Percentiles rank a stretch among this genome's conserved stretches.
phyloP scores from a whole-genome alignment of 2,113 vertebrate genomes.

The Litocranius walleri region DNA sequence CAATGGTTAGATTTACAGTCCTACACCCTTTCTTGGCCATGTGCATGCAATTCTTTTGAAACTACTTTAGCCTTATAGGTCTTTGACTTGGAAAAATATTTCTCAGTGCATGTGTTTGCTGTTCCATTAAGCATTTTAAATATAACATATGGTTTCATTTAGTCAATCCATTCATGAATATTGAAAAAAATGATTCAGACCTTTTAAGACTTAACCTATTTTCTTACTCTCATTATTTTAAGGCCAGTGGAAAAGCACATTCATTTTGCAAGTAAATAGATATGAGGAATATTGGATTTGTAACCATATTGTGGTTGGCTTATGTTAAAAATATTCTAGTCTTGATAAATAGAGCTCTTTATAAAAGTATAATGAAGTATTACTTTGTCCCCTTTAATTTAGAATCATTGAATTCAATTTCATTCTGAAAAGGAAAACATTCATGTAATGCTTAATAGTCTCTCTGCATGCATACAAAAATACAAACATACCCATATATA shows the following conservation, averaged over 20 bases:
- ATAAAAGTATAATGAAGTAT: conserved; percentile 28
- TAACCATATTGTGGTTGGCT: conserved; percentile 48
- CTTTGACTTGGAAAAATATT: conserved; percentile 20
- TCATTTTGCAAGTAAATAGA: conserved; percentile 37
- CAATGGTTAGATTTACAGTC: background rate
- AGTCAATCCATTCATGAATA: conserved; percentile 58
- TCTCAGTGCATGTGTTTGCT: conserved; percentile 33
- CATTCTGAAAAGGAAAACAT: conserved; percentile 3
- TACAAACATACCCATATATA: background rate
- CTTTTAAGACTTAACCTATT: conserved; percentile 62
- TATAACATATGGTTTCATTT: conserved; percentile 56
- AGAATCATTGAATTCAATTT: background rate
- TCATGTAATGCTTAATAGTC: background rate
- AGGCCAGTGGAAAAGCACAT: conserved; percentile 51
- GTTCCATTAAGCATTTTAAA: conserved; percentile 66
- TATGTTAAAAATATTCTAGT: conserved; percentile 58
- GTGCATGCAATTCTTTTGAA: conserved; percentile 51
- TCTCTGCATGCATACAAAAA: background rate
- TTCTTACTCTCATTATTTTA: conserved; percentile 53
- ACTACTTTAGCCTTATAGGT: background rate
- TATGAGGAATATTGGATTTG: conserved; percentile 40
- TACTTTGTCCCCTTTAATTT: conserved; percentile 23
- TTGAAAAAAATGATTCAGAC: conserved; percentile 52
- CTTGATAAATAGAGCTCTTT: conserved; percentile 47
- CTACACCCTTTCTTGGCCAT: background rate